A percentile compares a stretch with the other conserved stretches of the same genome.
Evolutionary conservation across 2,797 vertebrate species (phyloP).

Genomic region (Scolopax bukidnonensis): DNA sequence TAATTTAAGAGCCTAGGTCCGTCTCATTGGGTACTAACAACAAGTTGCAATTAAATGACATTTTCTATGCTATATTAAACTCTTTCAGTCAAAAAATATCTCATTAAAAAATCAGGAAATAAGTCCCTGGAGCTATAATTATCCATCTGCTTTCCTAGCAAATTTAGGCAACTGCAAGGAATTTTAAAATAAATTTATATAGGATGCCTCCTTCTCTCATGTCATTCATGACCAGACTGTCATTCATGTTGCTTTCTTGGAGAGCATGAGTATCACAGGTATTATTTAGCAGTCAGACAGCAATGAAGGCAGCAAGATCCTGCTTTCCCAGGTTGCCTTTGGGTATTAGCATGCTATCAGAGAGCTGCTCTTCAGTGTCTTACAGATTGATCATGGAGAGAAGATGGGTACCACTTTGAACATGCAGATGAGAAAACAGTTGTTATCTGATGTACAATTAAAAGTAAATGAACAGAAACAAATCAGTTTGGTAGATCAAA

Average conservation of each 20-base stretch:
- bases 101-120: slow-evolving; percentile 51
- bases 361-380: neutral
- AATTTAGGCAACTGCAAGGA: neutral
- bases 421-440: neutral
- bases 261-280: neutral
- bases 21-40: slow-evolving; percentile 8
- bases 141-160: slow-evolving; percentile 55
- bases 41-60: slow-evolving; percentile 43
- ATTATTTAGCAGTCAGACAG: neutral
- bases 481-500: neutral
- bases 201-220: neutral
- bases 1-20: slow-evolving; percentile 38
- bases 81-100: slow-evolving; percentile 54
- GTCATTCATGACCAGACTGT: neutral
- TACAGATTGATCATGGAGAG: neutral
- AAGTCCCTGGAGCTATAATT: slow-evolving; percentile 56
- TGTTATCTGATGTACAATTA: neutral
- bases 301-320: neutral
- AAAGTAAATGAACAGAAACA: neutral
- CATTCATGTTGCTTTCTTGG: neutral
- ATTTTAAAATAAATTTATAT: slow-evolving; percentile 14
- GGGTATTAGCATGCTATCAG: neutral
- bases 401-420: neutral
- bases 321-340: neutral
- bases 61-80: slow-evolving; percentile 63